Evolutionary conservation across 2,113 vertebrate genomes (phyloP).

Genomic region (Mirounga angustirostris): DNA sequence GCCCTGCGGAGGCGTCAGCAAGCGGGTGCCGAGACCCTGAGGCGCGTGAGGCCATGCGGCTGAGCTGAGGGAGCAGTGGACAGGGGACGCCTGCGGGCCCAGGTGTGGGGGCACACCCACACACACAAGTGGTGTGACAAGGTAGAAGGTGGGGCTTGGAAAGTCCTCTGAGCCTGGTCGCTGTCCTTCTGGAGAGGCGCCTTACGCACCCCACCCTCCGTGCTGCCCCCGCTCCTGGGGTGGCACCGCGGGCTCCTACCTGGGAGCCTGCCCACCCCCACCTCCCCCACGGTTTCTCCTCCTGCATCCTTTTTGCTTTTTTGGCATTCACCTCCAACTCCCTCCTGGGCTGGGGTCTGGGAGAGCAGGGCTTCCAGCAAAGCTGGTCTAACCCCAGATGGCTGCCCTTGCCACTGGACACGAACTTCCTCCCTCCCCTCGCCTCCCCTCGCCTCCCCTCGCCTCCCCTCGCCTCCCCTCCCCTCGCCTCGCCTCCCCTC

Average conservation of each 20-base stretch:
- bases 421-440: background rate
- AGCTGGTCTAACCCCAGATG: background rate
- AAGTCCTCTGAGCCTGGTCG: too few relatives aligned
- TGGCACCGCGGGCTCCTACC: background rate
- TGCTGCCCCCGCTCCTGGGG: background rate
- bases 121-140: accelerated
- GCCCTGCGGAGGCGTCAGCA: too few relatives aligned
- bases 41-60: background rate
- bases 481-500: too few relatives aligned
- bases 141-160: background rate
- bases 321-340: background rate
- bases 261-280: background rate
- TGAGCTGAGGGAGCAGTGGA: background rate
- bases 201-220: background rate
- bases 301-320: background rate
- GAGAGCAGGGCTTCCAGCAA: background rate
- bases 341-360: too few relatives aligned
- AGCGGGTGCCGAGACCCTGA: background rate
- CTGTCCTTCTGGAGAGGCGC: background rate
- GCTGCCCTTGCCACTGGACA: accelerated
- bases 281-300: background rate
- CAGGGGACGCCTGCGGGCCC: background rate
- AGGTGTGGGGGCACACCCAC: accelerated
- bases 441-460: accelerated
- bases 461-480: too few relatives aligned